Evolutionary conservation across 2,888 invertebrate genomes (phyloP).

Genomic region (Pardosa pseudoannulata): DNA sequence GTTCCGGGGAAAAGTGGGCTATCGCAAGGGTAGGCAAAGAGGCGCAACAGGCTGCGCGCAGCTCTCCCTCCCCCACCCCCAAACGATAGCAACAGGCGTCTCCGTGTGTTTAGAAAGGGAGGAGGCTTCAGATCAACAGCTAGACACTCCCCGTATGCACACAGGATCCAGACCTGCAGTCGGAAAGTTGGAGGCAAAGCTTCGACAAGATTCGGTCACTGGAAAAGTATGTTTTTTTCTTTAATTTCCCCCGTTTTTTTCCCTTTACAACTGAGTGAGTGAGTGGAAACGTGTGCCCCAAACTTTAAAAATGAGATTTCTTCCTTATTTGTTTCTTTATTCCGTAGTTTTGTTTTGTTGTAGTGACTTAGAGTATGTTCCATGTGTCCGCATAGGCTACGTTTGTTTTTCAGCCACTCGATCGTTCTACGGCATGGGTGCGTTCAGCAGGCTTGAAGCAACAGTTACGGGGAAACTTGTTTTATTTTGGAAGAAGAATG

Average conservation of each 20-base stretch:
- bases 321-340: too few relatives aligned
- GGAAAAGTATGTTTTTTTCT: neutral
- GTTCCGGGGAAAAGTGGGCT: neutral
- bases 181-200: neutral
- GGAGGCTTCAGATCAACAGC: conserved; percentile 19
- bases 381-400: too few relatives aligned
- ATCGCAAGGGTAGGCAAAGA: conserved; percentile 5
- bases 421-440: too few relatives aligned
- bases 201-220: neutral
- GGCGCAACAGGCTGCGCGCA: conserved; percentile 15
- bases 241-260: neutral
- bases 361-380: too few relatives aligned
- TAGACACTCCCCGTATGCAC: conserved; percentile 14
- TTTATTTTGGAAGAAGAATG: too few relatives aligned
- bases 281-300: neutral
- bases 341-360: too few relatives aligned
- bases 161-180: neutral
- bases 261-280: neutral
- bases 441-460: too few relatives aligned
- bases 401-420: too few relatives aligned
- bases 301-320: neutral
- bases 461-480: too few relatives aligned
- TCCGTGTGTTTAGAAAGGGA: conserved; percentile 12
- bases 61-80: neutral
- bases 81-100: conserved; percentile 19